phyloP scores from a whole-genome alignment of 2,888 invertebrate species.

The Hofmannophila pseudospretella region DNA sequence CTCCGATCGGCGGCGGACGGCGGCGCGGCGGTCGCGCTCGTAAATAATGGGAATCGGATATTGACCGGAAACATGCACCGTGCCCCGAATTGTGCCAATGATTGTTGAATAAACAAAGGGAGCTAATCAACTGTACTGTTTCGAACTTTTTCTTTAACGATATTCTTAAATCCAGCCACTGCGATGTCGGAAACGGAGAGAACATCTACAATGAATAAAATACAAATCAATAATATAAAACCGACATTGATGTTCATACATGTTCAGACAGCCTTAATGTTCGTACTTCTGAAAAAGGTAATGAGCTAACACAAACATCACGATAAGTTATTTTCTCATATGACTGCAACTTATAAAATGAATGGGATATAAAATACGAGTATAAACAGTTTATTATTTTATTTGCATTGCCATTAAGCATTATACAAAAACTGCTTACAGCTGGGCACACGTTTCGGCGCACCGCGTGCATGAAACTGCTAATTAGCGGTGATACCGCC shows the following conservation, averaged over 20 bases:
- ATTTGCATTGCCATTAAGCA: constrained; percentile 16
- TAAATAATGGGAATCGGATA: constrained; percentile 66
- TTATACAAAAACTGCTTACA: constrained; percentile 14
- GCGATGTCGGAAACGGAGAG: no score
- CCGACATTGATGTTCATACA: no score
- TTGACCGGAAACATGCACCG: constrained; percentile 63
- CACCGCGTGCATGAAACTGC: constrained; percentile 31
- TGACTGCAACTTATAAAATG: no score
- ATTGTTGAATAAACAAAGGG: constrained; percentile 48
- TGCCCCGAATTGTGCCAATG: constrained; percentile 55
- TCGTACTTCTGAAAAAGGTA: no score
- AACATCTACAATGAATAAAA: no score
- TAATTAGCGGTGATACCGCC: constrained; percentile 33
- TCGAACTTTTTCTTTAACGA: constrained; percentile 18
- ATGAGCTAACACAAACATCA: no score
- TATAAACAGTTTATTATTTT: not conserved
- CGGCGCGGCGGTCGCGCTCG: constrained; percentile 41
- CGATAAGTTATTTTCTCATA: no score
- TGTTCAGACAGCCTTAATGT: no score
- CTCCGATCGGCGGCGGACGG: constrained; percentile 51
- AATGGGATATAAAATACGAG: no score
- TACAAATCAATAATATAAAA: no score
- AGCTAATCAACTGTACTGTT: constrained; percentile 37
- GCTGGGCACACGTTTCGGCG: constrained; percentile 28
- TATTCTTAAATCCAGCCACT: no score